Evolutionary conservation across 2,113 vertebrate genomes (phyloP).

Genomic region (Percopsis transmontana): DNA sequence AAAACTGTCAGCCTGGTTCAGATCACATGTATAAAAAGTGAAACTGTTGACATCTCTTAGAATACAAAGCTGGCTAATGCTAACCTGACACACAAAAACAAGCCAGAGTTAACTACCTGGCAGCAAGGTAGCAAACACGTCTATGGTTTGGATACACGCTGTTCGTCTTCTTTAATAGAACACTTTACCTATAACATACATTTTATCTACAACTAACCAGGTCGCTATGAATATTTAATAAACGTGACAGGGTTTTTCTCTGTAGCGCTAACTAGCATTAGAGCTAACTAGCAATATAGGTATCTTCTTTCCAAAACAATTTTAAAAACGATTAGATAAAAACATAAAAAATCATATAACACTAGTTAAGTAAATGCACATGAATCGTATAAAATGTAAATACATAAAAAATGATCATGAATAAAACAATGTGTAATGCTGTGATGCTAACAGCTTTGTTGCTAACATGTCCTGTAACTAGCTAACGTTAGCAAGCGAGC

Average conservation of each 20-base stretch:
- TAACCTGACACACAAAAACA: slow-evolving; percentile 45
- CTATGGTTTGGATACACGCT: slow-evolving; percentile 2
- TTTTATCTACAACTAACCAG: accelerated
- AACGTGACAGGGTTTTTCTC: not conserved
- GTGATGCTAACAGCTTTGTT: not conserved
- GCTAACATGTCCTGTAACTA: not conserved
- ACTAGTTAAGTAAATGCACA: too few relatives aligned
- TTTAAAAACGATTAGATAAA: too few relatives aligned
- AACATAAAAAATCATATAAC: too few relatives aligned
- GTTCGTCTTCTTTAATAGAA: too few relatives aligned
- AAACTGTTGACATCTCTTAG: not conserved
- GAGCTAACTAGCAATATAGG: not conserved
- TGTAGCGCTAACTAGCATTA: not conserved
- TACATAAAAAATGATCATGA: too few relatives aligned
- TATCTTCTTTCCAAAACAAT: too few relatives aligned
- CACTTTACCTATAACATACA: not conserved
- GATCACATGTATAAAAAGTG: too few relatives aligned
- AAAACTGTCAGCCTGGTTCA: not conserved
- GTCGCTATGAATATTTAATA: accelerated
- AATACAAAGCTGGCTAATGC: not conserved
- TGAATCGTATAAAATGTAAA: too few relatives aligned
- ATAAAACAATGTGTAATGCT: not conserved
- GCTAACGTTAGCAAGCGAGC: slow-evolving; percentile 40
- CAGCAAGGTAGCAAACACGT: slow-evolving; percentile 37
- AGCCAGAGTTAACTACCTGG: slow-evolving; percentile 13